Base-by-base conservation (phyloP, 2,797 vertebrate species). In the Poecilia velifera region DNA sequence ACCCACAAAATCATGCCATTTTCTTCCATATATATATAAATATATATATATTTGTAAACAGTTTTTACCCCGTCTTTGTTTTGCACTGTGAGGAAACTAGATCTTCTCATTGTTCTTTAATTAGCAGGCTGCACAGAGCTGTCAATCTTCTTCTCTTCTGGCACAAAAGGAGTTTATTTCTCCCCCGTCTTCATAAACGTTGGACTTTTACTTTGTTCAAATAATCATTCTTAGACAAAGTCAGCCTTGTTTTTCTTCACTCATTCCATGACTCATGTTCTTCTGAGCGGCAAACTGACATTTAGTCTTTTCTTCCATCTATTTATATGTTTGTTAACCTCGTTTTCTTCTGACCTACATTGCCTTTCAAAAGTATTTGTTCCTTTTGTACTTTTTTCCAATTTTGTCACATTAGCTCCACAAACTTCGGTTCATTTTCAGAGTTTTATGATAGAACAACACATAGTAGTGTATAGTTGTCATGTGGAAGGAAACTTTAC, bases 261-360 rank as follows among this genome's bases (percentile, higher is more conserved):
- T 76, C 53, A 25, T 39, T 39, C 34, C 74, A 9, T 77, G 66
- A 75, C 51, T 78, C 76, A 72, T 72, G 66, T 62, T 72, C 41
- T 62, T 43, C 71, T 74, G 57, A 43, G 64, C 49, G 36, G 39
- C 18, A 28, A 53, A 3, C 34, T 78, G 81, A 71, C 62, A 45
- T 78, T 34, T 70, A 41, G 18, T 55, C 20, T 43, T 57, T 55
- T 2, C 51, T 49, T 66, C n/a, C 68, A 28, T 77, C 36, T 31
- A 72, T 57, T 78, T 73, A 39, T 73, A 39, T 43, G 7, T 49
- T 53, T 28, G 2, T 47, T 14, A 6, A 18, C 62, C 12, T 73
- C 76, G 43, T 53, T 80, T 64, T 43, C 18, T 49, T 51, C 16
- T 76, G 28, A 43, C 13, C 77, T 45, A 8, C 31, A 16, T 28